A percentile compares a stretch with the other conserved stretches of the same genome.
These are phyloP conservation scores for Trigoniulus corallinus DNA, from an alignment of 1,140 invertebrate species.

Conservation along the genomic window DNA sequence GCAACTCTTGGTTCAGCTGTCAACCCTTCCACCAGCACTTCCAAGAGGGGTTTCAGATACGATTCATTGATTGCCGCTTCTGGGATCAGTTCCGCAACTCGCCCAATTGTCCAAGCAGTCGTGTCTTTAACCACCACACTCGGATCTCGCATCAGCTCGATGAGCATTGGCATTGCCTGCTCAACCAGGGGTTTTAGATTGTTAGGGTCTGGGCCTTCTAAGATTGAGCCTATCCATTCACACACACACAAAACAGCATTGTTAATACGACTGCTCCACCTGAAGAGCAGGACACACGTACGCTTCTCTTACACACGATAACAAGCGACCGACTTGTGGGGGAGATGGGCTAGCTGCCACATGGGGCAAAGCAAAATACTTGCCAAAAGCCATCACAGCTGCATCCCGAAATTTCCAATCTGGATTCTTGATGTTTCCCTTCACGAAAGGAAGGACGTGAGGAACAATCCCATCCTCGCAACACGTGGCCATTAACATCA, in stretches of 20 bases:
- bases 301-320: neutral
- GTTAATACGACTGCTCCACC: neutral
- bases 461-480: constrained; percentile 95
- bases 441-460: constrained; percentile 92
- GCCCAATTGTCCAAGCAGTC: constrained; percentile 92
- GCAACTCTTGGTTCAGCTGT: constrained; percentile 84
- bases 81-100: constrained; percentile 93
- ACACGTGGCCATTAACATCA: constrained; percentile 92
- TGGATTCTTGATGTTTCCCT: constrained; percentile 77
- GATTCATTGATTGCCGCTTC: constrained; percentile 85
- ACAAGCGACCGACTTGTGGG: too few relatives aligned
- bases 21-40: constrained; percentile 61
- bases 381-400: constrained; percentile 94
- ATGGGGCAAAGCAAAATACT: constrained; percentile 6
- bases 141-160: constrained; percentile 79
- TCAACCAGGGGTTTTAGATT: constrained; percentile 86
- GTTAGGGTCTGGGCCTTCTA: constrained; percentile 75
- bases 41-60: constrained; percentile 62
- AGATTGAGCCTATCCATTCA: constrained; percentile 62
- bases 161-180: constrained; percentile 88
- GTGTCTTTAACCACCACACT: constrained; percentile 87
- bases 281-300: neutral
- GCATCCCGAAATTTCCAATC: constrained; percentile 95
- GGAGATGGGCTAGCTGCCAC: too few relatives aligned
- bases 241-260: constrained; percentile 10